phyloP scores from a whole-genome alignment of 1,140 invertebrate species.

The Drosophila baimaii region DNA sequence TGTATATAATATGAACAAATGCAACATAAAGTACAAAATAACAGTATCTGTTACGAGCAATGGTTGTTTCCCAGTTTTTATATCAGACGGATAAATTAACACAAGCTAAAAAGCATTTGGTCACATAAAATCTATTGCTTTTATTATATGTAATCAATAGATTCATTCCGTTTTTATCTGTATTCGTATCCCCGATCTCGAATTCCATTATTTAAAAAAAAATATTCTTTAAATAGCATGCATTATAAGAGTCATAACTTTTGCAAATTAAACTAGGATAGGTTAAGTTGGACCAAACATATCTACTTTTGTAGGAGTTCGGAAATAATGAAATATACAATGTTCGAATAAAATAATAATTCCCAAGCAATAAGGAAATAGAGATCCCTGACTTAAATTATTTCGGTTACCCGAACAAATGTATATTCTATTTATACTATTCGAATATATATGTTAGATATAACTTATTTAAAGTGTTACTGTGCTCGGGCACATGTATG shows the following conservation, averaged over 20 bases:
- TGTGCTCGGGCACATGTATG: not conserved
- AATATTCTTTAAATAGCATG: not conserved
- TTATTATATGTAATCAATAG: not conserved
- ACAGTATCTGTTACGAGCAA: not conserved
- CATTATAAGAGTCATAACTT: not conserved
- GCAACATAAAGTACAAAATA: not conserved
- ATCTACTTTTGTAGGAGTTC: not conserved
- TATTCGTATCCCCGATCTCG: not conserved
- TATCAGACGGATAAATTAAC: not conserved
- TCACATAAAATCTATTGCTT: not conserved
- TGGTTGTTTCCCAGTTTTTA: not conserved
- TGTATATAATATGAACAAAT: not conserved
- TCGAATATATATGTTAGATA: not conserved
- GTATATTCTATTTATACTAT: not conserved
- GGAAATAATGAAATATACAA: not conserved
- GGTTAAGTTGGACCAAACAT: not conserved
- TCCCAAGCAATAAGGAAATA: not conserved
- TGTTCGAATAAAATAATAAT: not conserved
- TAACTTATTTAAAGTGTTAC: not conserved
- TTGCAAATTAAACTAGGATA: not conserved
- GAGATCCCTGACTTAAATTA: not conserved
- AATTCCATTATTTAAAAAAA: conserved; percentile 1
- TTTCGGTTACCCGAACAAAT: not conserved
- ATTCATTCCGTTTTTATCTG: not conserved
- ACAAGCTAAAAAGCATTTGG: not conserved